These are phyloP conservation scores for Potamarius usumacintae DNA, from an alignment of 2,113 vertebrate species.

Conservation along the genomic window DNA sequence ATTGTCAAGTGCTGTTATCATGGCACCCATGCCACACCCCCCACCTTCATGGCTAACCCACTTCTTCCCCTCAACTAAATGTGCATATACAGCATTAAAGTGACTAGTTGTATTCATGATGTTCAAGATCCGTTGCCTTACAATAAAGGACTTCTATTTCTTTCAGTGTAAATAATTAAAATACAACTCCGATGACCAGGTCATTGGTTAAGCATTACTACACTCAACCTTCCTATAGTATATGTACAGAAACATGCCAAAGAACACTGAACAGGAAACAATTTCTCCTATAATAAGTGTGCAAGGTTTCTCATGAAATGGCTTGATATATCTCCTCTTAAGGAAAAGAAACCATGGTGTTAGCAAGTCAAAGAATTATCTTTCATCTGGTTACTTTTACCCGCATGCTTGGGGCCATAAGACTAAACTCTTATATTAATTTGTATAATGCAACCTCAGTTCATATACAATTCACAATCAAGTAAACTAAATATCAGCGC, in stretches of 20 bases:
- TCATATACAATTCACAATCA: constrained; percentile 24
- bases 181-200: constrained; percentile 8
- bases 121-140: constrained; percentile 37
- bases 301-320: constrained; percentile 36
- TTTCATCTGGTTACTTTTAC: constrained; percentile 16
- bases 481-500: constrained; percentile 28
- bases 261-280: constrained; percentile 31
- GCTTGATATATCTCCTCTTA: constrained; percentile 23
- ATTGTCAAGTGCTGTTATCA: constrained; percentile 30
- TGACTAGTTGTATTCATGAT: constrained; percentile 51
- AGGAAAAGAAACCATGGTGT: neutral
- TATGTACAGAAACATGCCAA: constrained; percentile 35
- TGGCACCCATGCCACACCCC: constrained; percentile 18
- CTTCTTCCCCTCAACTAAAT: constrained; percentile 28
- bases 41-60: constrained; percentile 25
- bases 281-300: constrained; percentile 23
- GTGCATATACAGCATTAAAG: constrained; percentile 47
- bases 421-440: constrained; percentile 22
- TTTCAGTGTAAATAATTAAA: constrained; percentile 17
- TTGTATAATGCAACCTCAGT: constrained; percentile 4
- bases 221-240: constrained; percentile 26
- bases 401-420: constrained; percentile 14
- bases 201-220: constrained; percentile 11
- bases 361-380: constrained; percentile 10
- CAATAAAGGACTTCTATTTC: constrained; percentile 4